Evolutionary conservation across 2,113 vertebrate species (phyloP), one percentile per base, ranked within the genome.

Genomic region (Scomber japonicus): DNA sequence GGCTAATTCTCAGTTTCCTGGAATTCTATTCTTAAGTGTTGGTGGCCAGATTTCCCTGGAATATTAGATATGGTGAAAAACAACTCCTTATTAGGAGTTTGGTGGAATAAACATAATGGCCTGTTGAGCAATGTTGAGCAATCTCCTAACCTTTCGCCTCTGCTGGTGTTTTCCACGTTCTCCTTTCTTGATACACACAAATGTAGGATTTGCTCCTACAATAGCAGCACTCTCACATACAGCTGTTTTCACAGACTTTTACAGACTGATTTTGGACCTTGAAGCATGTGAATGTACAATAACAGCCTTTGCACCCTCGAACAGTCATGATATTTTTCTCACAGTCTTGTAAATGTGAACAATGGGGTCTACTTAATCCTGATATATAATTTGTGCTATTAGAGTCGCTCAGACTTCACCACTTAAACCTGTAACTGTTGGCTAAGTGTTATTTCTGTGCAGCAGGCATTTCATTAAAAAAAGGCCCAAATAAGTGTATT

Each of bases 401-500:
- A 50, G 24, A 40, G 54, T 53, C 67, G 62, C 63, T 72, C 35
- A 59, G n/a, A 60, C 40, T 24, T 70, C 48, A 65, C 51, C 50
- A 59, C 15, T 15, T 63, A 3, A 19, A 46, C 57, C 60, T 19
- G 48, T 17, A 16, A 67, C 40, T 55, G 19, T 24, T 54, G n/a
- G 24, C 30, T 24, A 11, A 60, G 9, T 45, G 10, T 40, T 54
- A 57, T 71, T 71, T 53, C 4, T 61, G 10, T 67, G 21, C 45
- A 56, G 31, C 50, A 35, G 48, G 6, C 15, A 77, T 71, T 81
- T 78, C 19, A 19, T 13, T 35, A 40, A 40, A 71, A 40, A 27
- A 60, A 71, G 80, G 60, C 45, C 17, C 21, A 70, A 57, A 78
- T 57, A 84, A 70, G 53, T 78, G 70, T 65, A 40, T 73, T 79